Conservation (phyloP, 1,140 invertebrate genomes). For the Cheumatopsyche charites region DNA sequence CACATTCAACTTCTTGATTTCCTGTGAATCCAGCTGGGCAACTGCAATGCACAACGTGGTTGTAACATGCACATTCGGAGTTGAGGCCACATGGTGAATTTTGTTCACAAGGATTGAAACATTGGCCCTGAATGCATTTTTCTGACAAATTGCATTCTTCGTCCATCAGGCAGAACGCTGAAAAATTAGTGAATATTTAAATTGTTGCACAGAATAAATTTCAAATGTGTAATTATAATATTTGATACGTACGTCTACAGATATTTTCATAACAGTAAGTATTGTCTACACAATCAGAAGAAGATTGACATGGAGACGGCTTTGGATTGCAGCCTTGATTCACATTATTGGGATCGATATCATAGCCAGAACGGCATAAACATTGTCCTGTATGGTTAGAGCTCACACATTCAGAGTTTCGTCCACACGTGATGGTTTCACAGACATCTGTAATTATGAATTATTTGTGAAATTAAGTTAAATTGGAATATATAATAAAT, state of each 20-base stretch:
- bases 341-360: conserved; percentile 73
- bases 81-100: conserved; percentile 86
- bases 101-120: conserved; percentile 81
- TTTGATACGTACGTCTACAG: conserved; percentile 73
- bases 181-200: conserved; percentile 46
- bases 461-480: conserved; percentile 21
- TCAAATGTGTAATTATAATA: conserved; percentile 40
- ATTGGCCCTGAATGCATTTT: conserved; percentile 82
- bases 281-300: conserved; percentile 74
- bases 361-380: conserved; percentile 76
- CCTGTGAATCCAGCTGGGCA: conserved; percentile 88
- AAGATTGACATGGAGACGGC: conserved; percentile 72
- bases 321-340: conserved; percentile 77
- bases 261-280: conserved; percentile 82
- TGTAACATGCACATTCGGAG: conserved; percentile 77
- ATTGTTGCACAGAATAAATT: conserved; percentile 32
- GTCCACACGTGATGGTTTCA: conserved; percentile 74
- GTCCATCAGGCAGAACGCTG: conserved; percentile 79
- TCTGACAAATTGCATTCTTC: conserved; percentile 80
- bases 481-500: conserved; percentile 37
- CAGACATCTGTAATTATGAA: conserved; percentile 70
- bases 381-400: conserved; percentile 76
- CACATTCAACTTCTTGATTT: conserved; percentile 82
- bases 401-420: conserved; percentile 81
- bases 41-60: conserved; percentile 79